These are phyloP conservation scores for Borostomias antarcticus DNA, from an alignment of 2,797 vertebrate genomes.

Conservation along the genomic window DNA sequence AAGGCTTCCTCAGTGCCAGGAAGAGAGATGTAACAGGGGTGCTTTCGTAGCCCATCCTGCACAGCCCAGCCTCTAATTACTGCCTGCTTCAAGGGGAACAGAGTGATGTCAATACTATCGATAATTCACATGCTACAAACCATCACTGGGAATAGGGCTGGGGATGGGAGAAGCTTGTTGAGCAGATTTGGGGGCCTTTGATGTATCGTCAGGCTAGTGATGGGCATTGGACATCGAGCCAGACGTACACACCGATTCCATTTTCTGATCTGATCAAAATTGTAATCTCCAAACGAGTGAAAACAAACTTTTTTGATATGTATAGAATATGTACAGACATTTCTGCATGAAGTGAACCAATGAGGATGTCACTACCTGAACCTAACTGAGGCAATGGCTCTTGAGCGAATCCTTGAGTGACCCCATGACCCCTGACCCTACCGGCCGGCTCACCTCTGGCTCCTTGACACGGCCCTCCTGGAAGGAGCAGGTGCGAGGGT, in stretches of 20 bases:
- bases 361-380: not conserved
- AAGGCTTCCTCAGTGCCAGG: conserved; percentile 23
- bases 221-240: too few relatives aligned
- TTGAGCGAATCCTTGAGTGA: not conserved
- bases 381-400: not conserved
- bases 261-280: too few relatives aligned
- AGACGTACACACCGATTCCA: too few relatives aligned
- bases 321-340: too few relatives aligned
- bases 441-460: conserved; percentile 83
- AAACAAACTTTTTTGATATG: too few relatives aligned
- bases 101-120: conserved; percentile 73
- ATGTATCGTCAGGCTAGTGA: conserved; percentile 73
- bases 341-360: not conserved
- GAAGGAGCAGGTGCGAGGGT: conserved; percentile 95
- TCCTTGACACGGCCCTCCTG: conserved; percentile 94
- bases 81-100: conserved; percentile 63
- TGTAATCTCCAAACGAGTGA: too few relatives aligned
- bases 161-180: conserved; percentile 67
- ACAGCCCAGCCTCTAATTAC: conserved; percentile 70
- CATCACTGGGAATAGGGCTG: conserved; percentile 68
- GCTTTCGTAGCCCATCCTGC: conserved; percentile 49
- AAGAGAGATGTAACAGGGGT: not conserved
- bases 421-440: not conserved
- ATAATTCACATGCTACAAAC: conserved; percentile 76
- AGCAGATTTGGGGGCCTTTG: conserved; percentile 70